These are phyloP conservation scores for Tiliacea aurago DNA, from an alignment of 2,888 invertebrate genomes.

Conservation along the genomic window DNA sequence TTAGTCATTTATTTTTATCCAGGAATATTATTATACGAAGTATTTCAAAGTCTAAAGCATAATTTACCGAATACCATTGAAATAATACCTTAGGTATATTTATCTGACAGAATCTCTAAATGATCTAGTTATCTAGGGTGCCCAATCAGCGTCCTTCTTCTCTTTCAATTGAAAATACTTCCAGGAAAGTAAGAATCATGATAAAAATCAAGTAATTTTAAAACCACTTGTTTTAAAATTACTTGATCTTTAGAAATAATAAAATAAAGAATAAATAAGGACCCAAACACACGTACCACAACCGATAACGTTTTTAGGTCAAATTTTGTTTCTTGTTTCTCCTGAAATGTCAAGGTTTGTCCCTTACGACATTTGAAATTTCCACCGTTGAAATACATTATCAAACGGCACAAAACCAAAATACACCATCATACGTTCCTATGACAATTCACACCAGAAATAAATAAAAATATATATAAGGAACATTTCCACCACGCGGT, in stretches of 20 bases:
- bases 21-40: background rate
- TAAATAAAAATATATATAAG: background rate
- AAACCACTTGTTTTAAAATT: no score
- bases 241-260: no score
- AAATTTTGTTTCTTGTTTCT: no score
- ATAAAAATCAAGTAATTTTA: no score
- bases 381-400: background rate
- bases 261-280: no score
- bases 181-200: no score
- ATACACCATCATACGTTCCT: background rate
- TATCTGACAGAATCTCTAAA: background rate
- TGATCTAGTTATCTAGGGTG: background rate
- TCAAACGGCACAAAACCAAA: background rate
- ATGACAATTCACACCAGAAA: background rate
- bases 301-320: no score
- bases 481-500: conserved; percentile 4
- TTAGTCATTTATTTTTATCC: background rate
- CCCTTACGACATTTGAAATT: no score
- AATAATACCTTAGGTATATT: background rate
- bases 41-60: background rate
- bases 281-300: no score
- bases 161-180: background rate
- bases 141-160: background rate
- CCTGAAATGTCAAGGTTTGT: no score
- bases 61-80: background rate